Conservation (phyloP, 2,797 vertebrate genomes). For the Babyrousa celebensis region DNA sequence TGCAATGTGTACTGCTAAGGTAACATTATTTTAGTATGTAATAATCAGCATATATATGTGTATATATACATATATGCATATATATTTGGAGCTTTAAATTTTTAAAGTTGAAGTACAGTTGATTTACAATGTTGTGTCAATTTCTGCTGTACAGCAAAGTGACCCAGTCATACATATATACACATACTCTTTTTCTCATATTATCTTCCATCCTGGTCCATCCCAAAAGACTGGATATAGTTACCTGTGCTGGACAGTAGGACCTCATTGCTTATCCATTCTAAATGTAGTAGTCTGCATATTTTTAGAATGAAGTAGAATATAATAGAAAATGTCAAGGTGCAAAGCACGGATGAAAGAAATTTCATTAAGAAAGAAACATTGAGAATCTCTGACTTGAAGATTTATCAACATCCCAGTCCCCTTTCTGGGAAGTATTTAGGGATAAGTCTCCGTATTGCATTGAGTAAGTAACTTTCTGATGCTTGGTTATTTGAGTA, state of each 20-base stretch:
- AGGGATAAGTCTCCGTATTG: neutral
- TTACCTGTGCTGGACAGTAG: no score
- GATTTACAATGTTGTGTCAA: no score
- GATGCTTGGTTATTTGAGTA: neutral
- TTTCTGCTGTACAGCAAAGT: no score
- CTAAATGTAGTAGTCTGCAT: neutral
- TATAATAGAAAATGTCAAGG: conserved; percentile 23
- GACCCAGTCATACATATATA: no score
- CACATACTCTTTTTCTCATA: no score
- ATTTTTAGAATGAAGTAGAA: neutral
- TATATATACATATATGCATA: no score
- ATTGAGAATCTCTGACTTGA: neutral
- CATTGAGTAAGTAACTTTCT: neutral
- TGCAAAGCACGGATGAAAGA: neutral
- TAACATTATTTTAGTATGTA: neutral
- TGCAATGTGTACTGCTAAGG: neutral
- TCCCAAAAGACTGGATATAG: no score
- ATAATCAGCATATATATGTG: no score
- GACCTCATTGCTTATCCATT: no score
- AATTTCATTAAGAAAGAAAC: conserved; percentile 28
- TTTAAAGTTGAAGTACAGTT: no score
- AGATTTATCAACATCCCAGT: neutral
- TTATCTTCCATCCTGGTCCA: no score
- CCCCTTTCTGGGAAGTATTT: neutral
- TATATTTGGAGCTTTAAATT: no score